Evolutionary conservation across 2,797 vertebrate species (phyloP).

Genomic region (Phoeniculus purpureus): DNA sequence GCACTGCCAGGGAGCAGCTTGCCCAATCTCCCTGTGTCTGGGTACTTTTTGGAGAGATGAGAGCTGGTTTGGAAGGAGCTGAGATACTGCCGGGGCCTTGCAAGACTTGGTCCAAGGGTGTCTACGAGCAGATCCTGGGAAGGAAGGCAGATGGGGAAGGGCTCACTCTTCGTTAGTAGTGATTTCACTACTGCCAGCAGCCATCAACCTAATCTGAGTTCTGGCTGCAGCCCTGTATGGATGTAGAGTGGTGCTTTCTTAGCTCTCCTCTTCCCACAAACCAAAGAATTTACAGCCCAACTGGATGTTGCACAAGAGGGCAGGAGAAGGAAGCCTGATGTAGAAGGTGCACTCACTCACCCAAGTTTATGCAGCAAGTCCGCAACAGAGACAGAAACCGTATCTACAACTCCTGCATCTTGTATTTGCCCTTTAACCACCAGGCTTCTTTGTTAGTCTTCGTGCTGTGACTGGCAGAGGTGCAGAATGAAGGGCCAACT

Average conservation of each 20-base stretch:
- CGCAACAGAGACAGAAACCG: background rate
- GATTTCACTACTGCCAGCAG: background rate
- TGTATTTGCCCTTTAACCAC: background rate
- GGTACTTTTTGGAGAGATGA: background rate
- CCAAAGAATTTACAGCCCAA: background rate
- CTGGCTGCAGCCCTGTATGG: background rate
- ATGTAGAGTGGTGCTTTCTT: background rate
- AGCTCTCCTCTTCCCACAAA: background rate
- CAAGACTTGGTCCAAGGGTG: background rate
- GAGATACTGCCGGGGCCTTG: background rate
- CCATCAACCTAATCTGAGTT: background rate
- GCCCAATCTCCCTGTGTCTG: background rate
- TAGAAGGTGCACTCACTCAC: accelerated
- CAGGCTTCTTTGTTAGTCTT: background rate
- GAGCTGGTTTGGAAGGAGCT: background rate
- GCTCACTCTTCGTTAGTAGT: background rate
- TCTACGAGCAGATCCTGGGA: background rate
- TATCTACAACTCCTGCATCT: background rate
- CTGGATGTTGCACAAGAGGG: background rate
- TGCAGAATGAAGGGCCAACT: background rate
- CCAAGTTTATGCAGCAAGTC: background rate
- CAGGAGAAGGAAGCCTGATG: accelerated
- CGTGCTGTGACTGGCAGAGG: background rate
- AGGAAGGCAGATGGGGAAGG: background rate
- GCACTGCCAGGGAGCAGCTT: background rate